Base-by-base conservation (phyloP, 2,888 invertebrate species). In the Microctonus hyperodae region DNA sequence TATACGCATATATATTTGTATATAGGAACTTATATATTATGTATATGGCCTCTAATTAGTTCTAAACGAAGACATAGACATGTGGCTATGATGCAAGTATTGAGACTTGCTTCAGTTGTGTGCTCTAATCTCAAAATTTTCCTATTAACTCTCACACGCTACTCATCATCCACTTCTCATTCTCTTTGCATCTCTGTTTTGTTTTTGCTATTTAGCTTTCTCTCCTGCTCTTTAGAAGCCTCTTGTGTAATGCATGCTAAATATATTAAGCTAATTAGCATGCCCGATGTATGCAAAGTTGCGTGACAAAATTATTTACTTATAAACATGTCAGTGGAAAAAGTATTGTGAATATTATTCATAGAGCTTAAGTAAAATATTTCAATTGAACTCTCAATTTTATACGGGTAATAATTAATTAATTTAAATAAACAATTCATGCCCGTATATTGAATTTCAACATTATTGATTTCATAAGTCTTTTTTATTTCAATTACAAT, bases 191-290 rank as follows among this genome's bases (percentile, higher is more conserved):
- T 16, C 10, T 13, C 67, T 72, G 73, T 71, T 69, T 68, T 65
- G 58, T 74, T 71, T 69, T 68, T 66, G 58, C 67, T 62, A 65
- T 55, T 68, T 67, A 66, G 58, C 65, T 67, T 67, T 67, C 71
- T 74, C 7, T 10, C 53, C 9, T n/a, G 23, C 25, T 16, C 16
- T 25, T 28, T 13, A n/a, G 48, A 13, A 35, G 23, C 22, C 48
- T 44, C 33, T 58, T n/a, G 51, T 73, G 76, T 79, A 76, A 79
- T 79, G 79, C 80, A 80, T 81, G 79, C 76, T 78, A 80, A 81
- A 77, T 75, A 79, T 76, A 75, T 73, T 74, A 1, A 73, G 74
- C 74, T 79, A 78, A 80, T 80, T 79, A 80, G 77, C 76, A 75
- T 75, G 72, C 69, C 75, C 74, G 73, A 76, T 78, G 76, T 73